Conservation (phyloP, 2,888 invertebrate genomes). For the Drosophila niveifrons region DNA sequence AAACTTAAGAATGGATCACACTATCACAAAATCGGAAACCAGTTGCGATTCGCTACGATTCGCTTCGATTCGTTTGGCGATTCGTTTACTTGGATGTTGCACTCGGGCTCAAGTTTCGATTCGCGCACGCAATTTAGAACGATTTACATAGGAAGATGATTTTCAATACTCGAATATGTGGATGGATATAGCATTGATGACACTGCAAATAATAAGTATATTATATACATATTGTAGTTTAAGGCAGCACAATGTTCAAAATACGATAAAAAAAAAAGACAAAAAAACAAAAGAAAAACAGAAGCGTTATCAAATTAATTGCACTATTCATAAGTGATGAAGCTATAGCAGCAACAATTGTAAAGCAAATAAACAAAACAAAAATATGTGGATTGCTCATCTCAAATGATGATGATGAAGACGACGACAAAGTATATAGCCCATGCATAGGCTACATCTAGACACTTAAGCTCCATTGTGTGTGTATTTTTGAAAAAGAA, state of each 20-base stretch:
- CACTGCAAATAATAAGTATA: slow-evolving; percentile 42
- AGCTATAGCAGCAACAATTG: slow-evolving; percentile 46
- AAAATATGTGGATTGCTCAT: slow-evolving; percentile 37
- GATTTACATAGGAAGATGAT: slow-evolving; percentile 57
- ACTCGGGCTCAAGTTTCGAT: slow-evolving; percentile 32
- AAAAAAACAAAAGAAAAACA: slow-evolving; percentile 31
- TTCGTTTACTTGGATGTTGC: slow-evolving; percentile 28
- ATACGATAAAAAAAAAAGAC: slow-evolving; percentile 39
- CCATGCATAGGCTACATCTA: slow-evolving; percentile 38
- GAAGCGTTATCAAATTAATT: slow-evolving; percentile 63
- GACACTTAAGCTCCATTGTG: slow-evolving; percentile 49
- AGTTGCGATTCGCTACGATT: slow-evolving; percentile 18
- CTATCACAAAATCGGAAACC: slow-evolving; percentile 21
- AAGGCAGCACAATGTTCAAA: slow-evolving; percentile 59
- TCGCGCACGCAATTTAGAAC: slow-evolving; percentile 35
- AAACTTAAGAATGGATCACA: slow-evolving; percentile 51
- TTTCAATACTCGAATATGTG: slow-evolving; percentile 71
- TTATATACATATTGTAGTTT: slow-evolving; percentile 40
- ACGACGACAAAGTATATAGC: slow-evolving; percentile 34
- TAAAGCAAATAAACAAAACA: slow-evolving; percentile 34
- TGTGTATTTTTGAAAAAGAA: slow-evolving; percentile 46
- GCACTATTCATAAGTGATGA: slow-evolving; percentile 60
- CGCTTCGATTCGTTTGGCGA: slow-evolving; percentile 27
- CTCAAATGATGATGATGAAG: slow-evolving; percentile 25
- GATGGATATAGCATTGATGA: slow-evolving; percentile 47